phyloP scores from a whole-genome alignment of 1,140 invertebrate genomes.

The Ericerus pela region DNA sequence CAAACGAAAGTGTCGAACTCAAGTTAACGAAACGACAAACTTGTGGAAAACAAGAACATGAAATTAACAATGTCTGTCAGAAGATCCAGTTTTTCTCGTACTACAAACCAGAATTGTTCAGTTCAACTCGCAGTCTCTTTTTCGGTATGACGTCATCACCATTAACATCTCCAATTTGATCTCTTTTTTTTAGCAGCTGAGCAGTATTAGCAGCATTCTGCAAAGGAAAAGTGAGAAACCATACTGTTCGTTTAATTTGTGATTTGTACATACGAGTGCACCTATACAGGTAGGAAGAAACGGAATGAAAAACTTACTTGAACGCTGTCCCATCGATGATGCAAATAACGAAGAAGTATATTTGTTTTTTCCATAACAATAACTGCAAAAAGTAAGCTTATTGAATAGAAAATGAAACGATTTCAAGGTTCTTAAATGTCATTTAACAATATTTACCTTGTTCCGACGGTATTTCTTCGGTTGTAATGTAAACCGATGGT shows the following conservation, averaged over 20 bases:
- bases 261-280: no score
- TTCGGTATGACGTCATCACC: not conserved
- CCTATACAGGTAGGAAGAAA: no score
- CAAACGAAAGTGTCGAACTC: no score
- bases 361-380: slow-evolving; percentile 91
- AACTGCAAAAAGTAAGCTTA: slow-evolving; percentile 41
- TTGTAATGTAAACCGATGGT: slow-evolving; percentile 76
- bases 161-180: not conserved
- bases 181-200: not conserved
- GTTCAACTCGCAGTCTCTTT: not conserved
- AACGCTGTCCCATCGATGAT: slow-evolving; percentile 68
- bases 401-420: not conserved
- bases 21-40: no score
- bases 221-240: not conserved
- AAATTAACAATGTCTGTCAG: no score
- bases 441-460: slow-evolving; percentile 46
- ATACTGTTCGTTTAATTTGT: no score
- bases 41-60: no score
- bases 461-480: slow-evolving; percentile 75
- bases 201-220: not conserved
- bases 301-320: no score
- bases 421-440: not conserved
- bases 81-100: no score
- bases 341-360: slow-evolving; percentile 79
- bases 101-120: no score